Evolutionary conservation across 2,113 vertebrate genomes (phyloP), one percentile per base, ranked within the genome.

Genomic region (Fukomys damarensis): DNA sequence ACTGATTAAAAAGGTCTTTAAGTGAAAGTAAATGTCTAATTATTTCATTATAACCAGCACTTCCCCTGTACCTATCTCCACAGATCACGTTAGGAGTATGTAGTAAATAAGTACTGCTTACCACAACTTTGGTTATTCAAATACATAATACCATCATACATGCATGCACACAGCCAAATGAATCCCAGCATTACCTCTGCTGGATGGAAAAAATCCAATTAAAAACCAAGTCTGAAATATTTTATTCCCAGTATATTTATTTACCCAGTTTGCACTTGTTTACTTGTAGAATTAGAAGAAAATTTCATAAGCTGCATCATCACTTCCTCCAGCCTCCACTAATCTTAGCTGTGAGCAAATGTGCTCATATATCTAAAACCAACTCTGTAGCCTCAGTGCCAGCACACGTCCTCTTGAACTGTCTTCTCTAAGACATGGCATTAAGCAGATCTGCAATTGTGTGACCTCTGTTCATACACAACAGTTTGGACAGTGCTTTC

Each of bases 1-100:
- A 61, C 90, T 97, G 89, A 98, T 97, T 97, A 95, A 97, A 97
- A 58, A 97, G 96, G 83, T 35, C 22, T 87, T 98, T 91, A 91
- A 96, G 19, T 93, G 88, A 96, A 97, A 98, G 90, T 83, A 70
- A 91, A 95, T 61, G 43, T 59, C 85, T 77, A 65, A 24, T 66
- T 91, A 91, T 46, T 88, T 97, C 96, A 97, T 97, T 97, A 96
- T 81, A 98, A 97, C 28, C 14, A 96, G 61, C 70, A 90, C 26
- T 89, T 56, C 32, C 38, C 86, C 35, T 56, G 59, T 30, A 89
- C 58, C 19, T 88, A 41, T 8, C 59, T 89, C 14, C 66, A 96
- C 43, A 96, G 28, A 74, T 72, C 43, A 72, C 80, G 82, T 83
- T 84, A 88, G 94, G 74, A 89, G 46, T 46, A 16, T 56, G 54